A percentile compares a stretch with the other conserved stretches of the same genome.
phyloP scores from a whole-genome alignment of 2,888 invertebrate genomes.

The Pyrrhosoma nymphula region DNA sequence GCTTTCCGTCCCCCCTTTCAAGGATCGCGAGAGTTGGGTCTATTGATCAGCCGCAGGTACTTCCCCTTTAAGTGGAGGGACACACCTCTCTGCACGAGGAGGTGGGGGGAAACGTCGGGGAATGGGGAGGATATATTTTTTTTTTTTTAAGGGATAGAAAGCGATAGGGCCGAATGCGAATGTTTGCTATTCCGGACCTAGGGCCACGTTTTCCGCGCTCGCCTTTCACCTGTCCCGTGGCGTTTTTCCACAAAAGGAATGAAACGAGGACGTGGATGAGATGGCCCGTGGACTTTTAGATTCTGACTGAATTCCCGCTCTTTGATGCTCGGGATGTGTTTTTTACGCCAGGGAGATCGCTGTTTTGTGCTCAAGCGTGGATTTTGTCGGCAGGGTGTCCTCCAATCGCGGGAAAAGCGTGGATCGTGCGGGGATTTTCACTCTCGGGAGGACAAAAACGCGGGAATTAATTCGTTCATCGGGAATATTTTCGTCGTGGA shows the following conservation, averaged over 20 bases:
- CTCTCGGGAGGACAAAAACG: too few relatives aligned
- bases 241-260: background rate
- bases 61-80: constrained; percentile 1
- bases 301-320: background rate
- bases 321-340: background rate
- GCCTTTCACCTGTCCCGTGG: background rate
- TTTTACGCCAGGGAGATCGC: background rate
- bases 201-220: background rate
- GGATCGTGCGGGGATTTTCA: too few relatives aligned
- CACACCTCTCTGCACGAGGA: background rate
- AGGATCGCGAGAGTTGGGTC: background rate
- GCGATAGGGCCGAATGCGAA: background rate
- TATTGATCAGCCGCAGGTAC: constrained; percentile 1
- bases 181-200: constrained; percentile 31
- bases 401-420: background rate
- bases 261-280: background rate
- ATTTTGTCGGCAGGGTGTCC: background rate
- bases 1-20: background rate
- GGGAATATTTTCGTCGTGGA: too few relatives aligned
- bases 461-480: too few relatives aligned
- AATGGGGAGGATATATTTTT: background rate
- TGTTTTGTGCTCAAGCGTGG: background rate
- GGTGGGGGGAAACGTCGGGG: background rate
- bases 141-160: background rate
- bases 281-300: background rate